Percentiles rank a stretch among this genome's conserved stretches.
These are phyloP conservation scores for Phania funesta DNA, from an alignment of 2,888 invertebrate species.

Conservation along the genomic window DNA sequence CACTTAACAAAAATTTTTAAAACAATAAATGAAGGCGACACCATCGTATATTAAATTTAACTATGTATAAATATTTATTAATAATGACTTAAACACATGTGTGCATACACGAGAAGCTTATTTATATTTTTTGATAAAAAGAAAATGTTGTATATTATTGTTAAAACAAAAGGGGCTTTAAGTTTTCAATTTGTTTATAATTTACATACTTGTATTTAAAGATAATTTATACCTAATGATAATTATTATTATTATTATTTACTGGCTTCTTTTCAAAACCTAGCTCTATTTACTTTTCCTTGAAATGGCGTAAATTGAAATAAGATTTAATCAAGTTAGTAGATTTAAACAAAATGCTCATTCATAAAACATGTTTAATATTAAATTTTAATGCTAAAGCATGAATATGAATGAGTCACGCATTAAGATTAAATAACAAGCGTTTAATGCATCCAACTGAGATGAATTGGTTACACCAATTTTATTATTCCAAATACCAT, in stretches of 20 bases:
- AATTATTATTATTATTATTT: constrained; percentile 43
- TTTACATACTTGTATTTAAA: constrained; percentile 7
- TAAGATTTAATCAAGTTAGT: neutral
- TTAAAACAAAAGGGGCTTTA: constrained; percentile 32
- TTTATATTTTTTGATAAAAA: constrained; percentile 44
- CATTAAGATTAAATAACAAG: too few relatives aligned
- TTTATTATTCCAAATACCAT: too few relatives aligned
- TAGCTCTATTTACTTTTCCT: constrained; percentile 20
- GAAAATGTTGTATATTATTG: constrained; percentile 21
- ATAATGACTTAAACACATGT: neutral
- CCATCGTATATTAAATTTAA: constrained; percentile 18
- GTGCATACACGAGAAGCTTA: constrained; percentile 15
- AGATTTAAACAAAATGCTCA: too few relatives aligned
- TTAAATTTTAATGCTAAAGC: too few relatives aligned
- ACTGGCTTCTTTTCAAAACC: constrained; percentile 13
- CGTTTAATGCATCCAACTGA: too few relatives aligned
- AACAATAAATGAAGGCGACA: constrained; percentile 50
- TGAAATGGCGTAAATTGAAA: neutral
- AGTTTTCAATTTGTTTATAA: constrained; percentile 56
- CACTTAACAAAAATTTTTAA: constrained; percentile 24
- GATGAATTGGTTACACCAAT: too few relatives aligned
- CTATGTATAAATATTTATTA: neutral
- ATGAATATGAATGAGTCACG: too few relatives aligned
- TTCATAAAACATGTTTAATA: too few relatives aligned
- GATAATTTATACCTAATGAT: constrained; percentile 32